Conservation (phyloP, 2,797 vertebrate genomes). For the Brachyrhaphis roseni region DNA sequence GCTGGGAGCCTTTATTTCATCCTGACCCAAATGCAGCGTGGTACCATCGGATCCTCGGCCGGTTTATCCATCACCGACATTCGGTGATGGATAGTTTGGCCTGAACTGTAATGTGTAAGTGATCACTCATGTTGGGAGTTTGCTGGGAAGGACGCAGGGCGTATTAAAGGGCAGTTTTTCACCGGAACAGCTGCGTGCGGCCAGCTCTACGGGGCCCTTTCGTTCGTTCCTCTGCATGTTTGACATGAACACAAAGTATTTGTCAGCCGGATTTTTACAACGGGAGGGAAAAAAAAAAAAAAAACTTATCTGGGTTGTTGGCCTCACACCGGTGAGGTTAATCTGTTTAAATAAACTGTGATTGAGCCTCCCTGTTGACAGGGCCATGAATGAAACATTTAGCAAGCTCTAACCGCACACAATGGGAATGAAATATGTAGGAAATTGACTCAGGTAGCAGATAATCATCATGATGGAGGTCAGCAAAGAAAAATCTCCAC, state of each 20-base stretch:
- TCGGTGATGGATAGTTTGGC: conserved; percentile 43
- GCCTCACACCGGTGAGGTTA: conserved; percentile 38
- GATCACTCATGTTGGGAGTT: conserved; percentile 37
- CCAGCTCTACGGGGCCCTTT: conserved; percentile 29
- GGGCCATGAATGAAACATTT: conserved; percentile 21
- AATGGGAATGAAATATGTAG: neutral
- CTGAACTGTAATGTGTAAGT: conserved; percentile 41
- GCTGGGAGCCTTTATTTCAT: conserved; percentile 4
- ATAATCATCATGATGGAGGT: neutral
- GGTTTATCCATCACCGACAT: conserved; percentile 33
- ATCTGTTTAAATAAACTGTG: conserved; percentile 60
- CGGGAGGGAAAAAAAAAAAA: neutral
- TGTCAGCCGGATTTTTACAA: conserved; percentile 23
- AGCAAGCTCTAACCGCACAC: neutral
- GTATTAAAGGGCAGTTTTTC: conserved; percentile 36
- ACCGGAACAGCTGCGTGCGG: conserved; percentile 9
- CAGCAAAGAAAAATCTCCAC: neutral
- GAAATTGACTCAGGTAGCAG: neutral
- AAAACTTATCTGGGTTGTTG: conserved; percentile 23
- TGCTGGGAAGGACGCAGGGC: conserved; percentile 42
- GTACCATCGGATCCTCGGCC: conserved; percentile 1
- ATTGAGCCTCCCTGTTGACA: conserved; percentile 22
- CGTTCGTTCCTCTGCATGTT: conserved; percentile 33
- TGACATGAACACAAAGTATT: conserved; percentile 44
- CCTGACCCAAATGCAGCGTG: neutral